Conservation (phyloP, 2,113 vertebrate species). For the Hystrix brachyura region DNA sequence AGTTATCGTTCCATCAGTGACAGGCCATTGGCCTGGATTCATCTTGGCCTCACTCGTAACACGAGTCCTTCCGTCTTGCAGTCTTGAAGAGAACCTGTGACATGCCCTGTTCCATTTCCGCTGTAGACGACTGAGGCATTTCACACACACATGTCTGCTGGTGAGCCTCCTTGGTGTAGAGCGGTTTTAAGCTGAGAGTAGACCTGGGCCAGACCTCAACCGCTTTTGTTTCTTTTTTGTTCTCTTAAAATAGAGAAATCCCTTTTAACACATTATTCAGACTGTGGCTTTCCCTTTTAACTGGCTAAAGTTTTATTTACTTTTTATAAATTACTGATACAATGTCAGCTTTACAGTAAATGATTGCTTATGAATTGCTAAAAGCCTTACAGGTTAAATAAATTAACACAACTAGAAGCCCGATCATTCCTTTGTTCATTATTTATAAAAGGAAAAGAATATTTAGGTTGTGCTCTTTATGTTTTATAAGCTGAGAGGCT, state of each 20-base stretch:
- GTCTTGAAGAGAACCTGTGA: background rate
- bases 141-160: background rate
- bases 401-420: background rate
- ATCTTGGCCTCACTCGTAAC: background rate
- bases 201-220: background rate
- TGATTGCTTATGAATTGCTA: background rate
- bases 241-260: background rate
- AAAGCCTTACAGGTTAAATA: background rate
- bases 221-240: background rate
- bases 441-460: background rate
- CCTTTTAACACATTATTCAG: slow-evolving; percentile 8
- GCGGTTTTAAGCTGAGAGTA: background rate
- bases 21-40: background rate
- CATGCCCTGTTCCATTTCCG: background rate
- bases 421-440: slow-evolving; percentile 14
- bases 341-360: slow-evolving; percentile 26
- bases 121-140: background rate
- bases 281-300: slow-evolving; percentile 15
- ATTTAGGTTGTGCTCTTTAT: slow-evolving; percentile 34
- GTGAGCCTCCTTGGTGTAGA: background rate
- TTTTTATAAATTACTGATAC: background rate
- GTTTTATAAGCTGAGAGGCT: slow-evolving; percentile 26
- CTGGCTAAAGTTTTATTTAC: slow-evolving; percentile 7
- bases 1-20: background rate
- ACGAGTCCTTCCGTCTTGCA: background rate